Percentiles rank a stretch among this genome's conserved stretches.
phyloP scores from a whole-genome alignment of 2,113 vertebrate genomes.

The Urocitellus parryii region DNA sequence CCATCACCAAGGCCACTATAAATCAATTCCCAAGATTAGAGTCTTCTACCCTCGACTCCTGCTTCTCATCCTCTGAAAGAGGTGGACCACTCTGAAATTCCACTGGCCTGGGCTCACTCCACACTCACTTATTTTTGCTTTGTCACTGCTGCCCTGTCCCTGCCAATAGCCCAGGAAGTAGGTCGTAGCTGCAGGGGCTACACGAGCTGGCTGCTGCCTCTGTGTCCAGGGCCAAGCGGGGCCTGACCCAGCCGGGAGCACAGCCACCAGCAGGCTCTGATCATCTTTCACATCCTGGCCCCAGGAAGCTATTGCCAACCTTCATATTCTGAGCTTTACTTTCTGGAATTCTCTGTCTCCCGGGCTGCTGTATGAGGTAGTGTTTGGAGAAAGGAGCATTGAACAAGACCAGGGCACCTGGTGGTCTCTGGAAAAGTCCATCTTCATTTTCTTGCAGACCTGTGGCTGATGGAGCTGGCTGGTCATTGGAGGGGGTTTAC shows the following conservation, averaged over 20 bases:
- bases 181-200: conserved; percentile 66
- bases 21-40: background rate
- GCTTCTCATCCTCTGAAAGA: background rate
- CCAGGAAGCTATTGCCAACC: background rate
- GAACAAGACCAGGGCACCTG: too few species aligned
- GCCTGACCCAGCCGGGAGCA: background rate
- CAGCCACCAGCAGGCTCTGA: background rate
- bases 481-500: background rate
- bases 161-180: conserved; percentile 55
- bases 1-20: rapidly evolving
- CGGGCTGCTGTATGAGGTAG: background rate
- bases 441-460: background rate
- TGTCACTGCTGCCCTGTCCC: conserved; percentile 36
- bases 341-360: conserved; percentile 36
- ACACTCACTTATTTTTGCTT: conserved; percentile 60
- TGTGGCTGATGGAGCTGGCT: background rate
- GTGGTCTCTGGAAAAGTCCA: background rate
- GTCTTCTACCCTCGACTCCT: background rate
- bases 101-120: background rate
- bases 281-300: background rate
- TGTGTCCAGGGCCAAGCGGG: background rate
- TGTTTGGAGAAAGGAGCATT: background rate
- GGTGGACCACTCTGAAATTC: background rate
- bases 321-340: background rate
- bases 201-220: background rate